phyloP scores from a whole-genome alignment of 2,888 invertebrate species.

The Phyllotreta cruciferae region DNA sequence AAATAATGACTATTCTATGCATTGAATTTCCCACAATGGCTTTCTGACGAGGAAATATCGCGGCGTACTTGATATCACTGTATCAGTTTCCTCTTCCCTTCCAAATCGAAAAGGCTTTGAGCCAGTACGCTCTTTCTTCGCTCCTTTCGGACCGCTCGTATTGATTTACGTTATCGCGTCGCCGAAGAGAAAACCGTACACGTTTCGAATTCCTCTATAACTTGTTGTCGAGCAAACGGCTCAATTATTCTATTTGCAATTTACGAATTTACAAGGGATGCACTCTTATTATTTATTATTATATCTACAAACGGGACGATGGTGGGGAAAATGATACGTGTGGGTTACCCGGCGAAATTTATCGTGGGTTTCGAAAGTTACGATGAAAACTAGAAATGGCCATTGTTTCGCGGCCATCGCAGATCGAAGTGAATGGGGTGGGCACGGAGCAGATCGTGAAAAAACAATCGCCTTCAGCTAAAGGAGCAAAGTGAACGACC shows the following conservation, averaged over 20 bases:
- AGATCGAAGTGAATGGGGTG: constrained; percentile 28
- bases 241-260: too few relatives aligned
- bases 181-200: neutral
- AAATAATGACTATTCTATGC: constrained; percentile 55
- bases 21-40: constrained; percentile 52
- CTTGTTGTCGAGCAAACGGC: neutral
- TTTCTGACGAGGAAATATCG: constrained; percentile 51
- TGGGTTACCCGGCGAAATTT: too few relatives aligned
- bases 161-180: constrained; percentile 27
- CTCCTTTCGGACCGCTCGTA: constrained; percentile 22
- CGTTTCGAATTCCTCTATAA: too few relatives aligned
- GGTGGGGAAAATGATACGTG: too few relatives aligned
- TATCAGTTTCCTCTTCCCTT: constrained; percentile 49
- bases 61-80: constrained; percentile 43
- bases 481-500: constrained; percentile 30
- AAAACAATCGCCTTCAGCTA: constrained; percentile 31
- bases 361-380: constrained; percentile 5
- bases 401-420: constrained; percentile 10
- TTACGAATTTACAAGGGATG: too few relatives aligned
- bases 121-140: constrained; percentile 38
- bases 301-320: too few relatives aligned
- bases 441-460: constrained; percentile 26
- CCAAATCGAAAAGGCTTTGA: constrained; percentile 43
- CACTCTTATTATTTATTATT: too few relatives aligned
- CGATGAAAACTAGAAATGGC: constrained; percentile 19